A percentile compares a stretch with the other conserved stretches of the same genome.
Evolutionary conservation across 2,797 vertebrate genomes (phyloP).

Genomic region (Knipowitschia caucasica): DNA sequence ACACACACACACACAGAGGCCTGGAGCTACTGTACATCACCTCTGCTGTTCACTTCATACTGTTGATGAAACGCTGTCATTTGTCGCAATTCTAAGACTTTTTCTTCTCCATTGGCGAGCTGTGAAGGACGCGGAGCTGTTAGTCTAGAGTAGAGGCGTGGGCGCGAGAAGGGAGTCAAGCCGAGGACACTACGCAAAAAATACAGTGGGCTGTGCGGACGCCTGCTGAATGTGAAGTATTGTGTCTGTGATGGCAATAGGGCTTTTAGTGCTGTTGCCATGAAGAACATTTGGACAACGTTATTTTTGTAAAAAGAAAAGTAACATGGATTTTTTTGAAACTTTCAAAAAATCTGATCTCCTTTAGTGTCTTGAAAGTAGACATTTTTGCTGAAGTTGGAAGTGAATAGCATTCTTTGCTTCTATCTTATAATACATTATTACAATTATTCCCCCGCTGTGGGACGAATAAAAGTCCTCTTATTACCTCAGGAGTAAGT

Average conservation of each 20-base stretch:
- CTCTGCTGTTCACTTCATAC: conserved; percentile 43
- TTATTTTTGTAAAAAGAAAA: neutral
- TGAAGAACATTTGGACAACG: conserved; percentile 15
- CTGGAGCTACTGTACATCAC: conserved; percentile 45
- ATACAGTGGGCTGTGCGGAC: conserved; percentile 33
- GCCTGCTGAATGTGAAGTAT: conserved; percentile 50
- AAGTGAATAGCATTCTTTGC: too few relatives aligned
- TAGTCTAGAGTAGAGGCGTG: conserved; percentile 42
- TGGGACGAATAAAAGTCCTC: too few relatives aligned
- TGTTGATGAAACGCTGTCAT: conserved; percentile 52
- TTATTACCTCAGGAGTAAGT: too few relatives aligned
- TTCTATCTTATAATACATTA: too few relatives aligned
- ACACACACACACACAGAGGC: conserved; percentile 33
- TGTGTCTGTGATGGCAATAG: conserved; percentile 43
- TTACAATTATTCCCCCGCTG: too few relatives aligned
- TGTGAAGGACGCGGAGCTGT: conserved; percentile 41
- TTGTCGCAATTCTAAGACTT: conserved; percentile 46
- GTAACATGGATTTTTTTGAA: neutral
- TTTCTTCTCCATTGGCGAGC: conserved; percentile 24
- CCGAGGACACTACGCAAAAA: conserved; percentile 31
- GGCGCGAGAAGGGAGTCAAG: conserved; percentile 29
- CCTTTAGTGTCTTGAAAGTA: too few relatives aligned
- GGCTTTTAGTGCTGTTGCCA: conserved; percentile 22
- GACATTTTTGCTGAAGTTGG: too few relatives aligned
- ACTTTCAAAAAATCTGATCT: too few relatives aligned